Evolutionary conservation across 2,797 vertebrate genomes (phyloP), one percentile per base, ranked within the genome.

Genomic region (Carcharodon carcharias): DNA sequence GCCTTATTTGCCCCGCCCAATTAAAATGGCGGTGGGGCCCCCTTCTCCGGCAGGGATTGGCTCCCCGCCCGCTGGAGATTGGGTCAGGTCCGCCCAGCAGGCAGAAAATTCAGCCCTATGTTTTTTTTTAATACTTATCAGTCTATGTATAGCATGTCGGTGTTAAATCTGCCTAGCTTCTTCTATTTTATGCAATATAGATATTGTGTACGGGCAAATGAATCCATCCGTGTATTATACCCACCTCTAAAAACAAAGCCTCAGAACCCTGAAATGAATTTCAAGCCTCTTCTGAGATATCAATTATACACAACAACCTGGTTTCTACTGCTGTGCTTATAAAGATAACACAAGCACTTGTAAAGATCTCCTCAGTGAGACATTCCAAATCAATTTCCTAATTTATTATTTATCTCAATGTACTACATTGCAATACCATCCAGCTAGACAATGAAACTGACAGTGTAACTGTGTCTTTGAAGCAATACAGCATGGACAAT

Each of bases 401-500:
- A 67, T 94, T 94, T 63, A 92, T 92, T 63, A 92, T 92, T 92
- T 69, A 65, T 94, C 40, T 94, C 54, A 26, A 67, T 94, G 63
- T 40, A 23, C 63, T 67, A 94, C 40, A 67, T 69, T 26, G 56
- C 35, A 45, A 94, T 23, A 50, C 16, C 35, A 94, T 45, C 63
- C n/a, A 28, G 69, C 92, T 45, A 16, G 40, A 31, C n/a, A 65
- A 45, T 67, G 21, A 67, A n/a, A 45, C 31, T 94, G 18, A 89
- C 87, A 89, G 56, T 16, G 12, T 56, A 35, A 56, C 87, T 89
- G 58, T 35, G 28, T 58, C 26, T 58, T 89, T 89, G 87, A 89
- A 89, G 31, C 28, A 16, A 58, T 56, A 12, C n/a, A 82, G 16
- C 16, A 45, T 21, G 35, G 45, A 82, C 16, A 21, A n/a, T 82